A percentile compares a stretch with the other conserved stretches of the same genome.
Evolutionary conservation across 2,888 invertebrate genomes (phyloP).

Genomic region (Chorisops tibialis): DNA sequence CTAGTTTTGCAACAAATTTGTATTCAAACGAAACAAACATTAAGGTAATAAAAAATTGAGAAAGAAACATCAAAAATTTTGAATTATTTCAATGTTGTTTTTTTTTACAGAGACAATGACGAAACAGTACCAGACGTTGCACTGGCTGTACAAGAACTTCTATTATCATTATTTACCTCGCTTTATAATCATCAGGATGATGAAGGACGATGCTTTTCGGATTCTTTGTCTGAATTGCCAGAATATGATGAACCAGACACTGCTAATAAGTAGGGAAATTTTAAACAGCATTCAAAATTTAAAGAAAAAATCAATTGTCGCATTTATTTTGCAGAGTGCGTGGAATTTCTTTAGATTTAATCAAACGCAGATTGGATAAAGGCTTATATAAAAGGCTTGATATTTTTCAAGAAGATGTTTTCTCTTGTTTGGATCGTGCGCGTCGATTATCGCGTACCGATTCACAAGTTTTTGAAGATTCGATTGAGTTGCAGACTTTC

Average conservation of each 20-base stretch:
- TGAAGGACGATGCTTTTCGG: conserved; percentile 93
- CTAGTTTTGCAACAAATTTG: conserved; percentile 87
- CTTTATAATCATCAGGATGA: conserved; percentile 96
- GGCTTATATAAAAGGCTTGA: conserved; percentile 91
- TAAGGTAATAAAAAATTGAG: conserved; percentile 61
- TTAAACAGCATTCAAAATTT: conserved; percentile 21
- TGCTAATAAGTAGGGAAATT: conserved; percentile 54
- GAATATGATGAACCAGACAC: conserved; percentile 78
- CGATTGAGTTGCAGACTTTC: conserved; percentile 86
- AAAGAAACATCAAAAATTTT: too few species aligned
- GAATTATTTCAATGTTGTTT: too few species aligned
- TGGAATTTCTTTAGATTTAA: conserved; percentile 85
- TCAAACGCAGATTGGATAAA: conserved; percentile 87
- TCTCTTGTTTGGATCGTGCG: conserved; percentile 87
- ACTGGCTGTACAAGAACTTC: conserved; percentile 84
- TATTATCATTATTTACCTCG: conserved; percentile 86
- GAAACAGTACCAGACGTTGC: conserved; percentile 87
- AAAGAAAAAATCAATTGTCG: conserved; percentile 13
- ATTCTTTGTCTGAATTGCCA: conserved; percentile 90
- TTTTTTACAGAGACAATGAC: conserved; percentile 61
- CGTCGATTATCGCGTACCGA: conserved; percentile 84
- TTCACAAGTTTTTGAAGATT: conserved; percentile 94
- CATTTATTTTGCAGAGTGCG: conserved; percentile 59
- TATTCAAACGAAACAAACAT: conserved; percentile 83
- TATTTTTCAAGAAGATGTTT: conserved; percentile 94